Evolutionary conservation across 2,888 invertebrate genomes (phyloP), one percentile per base, ranked within the genome.

Genomic region (Eurytoma adleriae): DNA sequence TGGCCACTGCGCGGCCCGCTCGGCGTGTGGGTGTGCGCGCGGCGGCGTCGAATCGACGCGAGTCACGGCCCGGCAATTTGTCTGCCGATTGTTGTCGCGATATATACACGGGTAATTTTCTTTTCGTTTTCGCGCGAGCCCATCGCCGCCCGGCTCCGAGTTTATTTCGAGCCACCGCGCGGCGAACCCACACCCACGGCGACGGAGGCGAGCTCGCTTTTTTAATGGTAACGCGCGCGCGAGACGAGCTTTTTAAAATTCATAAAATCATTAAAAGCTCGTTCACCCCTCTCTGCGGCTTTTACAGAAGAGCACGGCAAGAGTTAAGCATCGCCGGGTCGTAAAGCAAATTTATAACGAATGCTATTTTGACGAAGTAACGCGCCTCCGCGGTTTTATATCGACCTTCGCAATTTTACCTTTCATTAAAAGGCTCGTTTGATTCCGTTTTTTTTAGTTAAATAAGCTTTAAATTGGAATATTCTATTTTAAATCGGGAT

Each of bases 41-140:
- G 24, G 3, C 54, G 71, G 18, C 48, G 14, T 61, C 59, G 76
- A 80, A 80, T 80, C 76, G 80, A 68, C 80, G 52, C 40, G 68
- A 76, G 78, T 81, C 81, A 78, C 78, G 73, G 77, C 76, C 74
- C 27, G 18, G 78, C 78, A 74, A 78, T 81, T 78, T 78, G 78
- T 78, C 81, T 57, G 78, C 66, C 18, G 78, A 78, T 78, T 70
- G 66, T 78, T 69, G 68, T 64, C 57, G 16, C 73, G 77, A 78
- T 70, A 64, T 27, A 61, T 27, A 62, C 64, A 50, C 52, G 27
- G 18, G 68, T 68, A 66, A 78, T 72, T 78, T 78, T 78, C 78
- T 59, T 78, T 64, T 77, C 18, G 5, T 40, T 50, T 70, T 27
- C 57, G n/a, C 66, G n/a, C 16, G 62, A 52, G 18, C 48, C 18